Evolutionary conservation across 1,140 invertebrate species (phyloP).

Genomic region (Zaprionus inermis): DNA sequence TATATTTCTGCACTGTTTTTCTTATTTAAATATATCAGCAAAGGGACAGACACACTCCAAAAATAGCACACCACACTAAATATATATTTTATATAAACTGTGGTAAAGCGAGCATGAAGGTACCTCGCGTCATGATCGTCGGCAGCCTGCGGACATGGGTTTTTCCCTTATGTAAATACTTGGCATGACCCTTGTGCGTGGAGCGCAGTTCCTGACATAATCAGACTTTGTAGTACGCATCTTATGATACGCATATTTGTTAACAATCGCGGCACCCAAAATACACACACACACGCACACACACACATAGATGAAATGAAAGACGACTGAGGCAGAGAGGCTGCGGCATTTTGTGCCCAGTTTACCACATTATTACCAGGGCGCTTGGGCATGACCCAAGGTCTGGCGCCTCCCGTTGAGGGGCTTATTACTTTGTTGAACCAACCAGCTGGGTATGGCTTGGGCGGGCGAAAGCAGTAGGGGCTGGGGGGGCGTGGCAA

Average conservation of each 20-base stretch:
- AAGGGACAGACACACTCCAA: not conserved
- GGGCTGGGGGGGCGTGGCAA: not conserved
- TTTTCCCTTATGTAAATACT: slow-evolving; percentile 2
- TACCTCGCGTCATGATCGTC: not conserved
- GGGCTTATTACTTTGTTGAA: slow-evolving; percentile 70
- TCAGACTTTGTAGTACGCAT: slow-evolving; percentile 26
- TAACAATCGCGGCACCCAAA: slow-evolving; percentile 36
- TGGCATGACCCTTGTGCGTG: slow-evolving; percentile 4
- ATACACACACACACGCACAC: slow-evolving; percentile 19
- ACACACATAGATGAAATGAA: not conserved
- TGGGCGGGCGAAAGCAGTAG: not conserved
- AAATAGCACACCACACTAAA: not conserved
- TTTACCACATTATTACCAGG: slow-evolving; percentile 74
- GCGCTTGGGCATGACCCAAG: slow-evolving; percentile 74
- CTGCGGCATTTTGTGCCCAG: slow-evolving; percentile 37
- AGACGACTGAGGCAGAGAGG: slow-evolving; percentile 2
- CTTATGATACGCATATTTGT: slow-evolving; percentile 44
- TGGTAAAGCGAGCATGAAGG: no score
- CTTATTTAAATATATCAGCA: not conserved
- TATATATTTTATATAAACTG: not conserved
- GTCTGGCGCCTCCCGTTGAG: slow-evolving; percentile 69
- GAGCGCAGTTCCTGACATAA: slow-evolving; percentile 20
- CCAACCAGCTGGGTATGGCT: not conserved
- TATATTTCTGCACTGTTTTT: not conserved
- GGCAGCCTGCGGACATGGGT: not conserved